Base-by-base conservation (phyloP, 53 echinoderm and acorn worm genomes). In the Temnopleurus reevesii region DNA sequence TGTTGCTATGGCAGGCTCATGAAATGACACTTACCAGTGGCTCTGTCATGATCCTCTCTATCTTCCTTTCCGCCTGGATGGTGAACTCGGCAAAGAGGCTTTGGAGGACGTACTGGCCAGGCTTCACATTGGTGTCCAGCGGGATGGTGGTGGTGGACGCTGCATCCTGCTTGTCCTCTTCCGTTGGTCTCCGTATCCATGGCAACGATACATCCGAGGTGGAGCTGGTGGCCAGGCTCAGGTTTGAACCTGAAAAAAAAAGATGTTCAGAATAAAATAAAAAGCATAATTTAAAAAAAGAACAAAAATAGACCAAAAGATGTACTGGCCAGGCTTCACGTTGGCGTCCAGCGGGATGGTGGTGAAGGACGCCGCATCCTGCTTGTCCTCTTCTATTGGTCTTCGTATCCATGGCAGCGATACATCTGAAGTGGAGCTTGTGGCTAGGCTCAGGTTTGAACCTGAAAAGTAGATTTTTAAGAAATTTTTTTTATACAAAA, bases 41-140 rank as follows among this genome's bases (percentile, higher is more conserved):
- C 53, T 99, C 99, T 38, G 94, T 89, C 99, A 99, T 99, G 46
- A 99, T 94, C 89, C 96, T 94, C 65, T 99, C 99, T 82, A 99
- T 99, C 92, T 99, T 99, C 36, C 93, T 85, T 90, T 99, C 94
- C 9, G 99, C 99, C 65, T 96, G 99, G 80, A 99, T 92, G 79
- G 99, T 99, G 77, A 94, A 99, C 84, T 99, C 99, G 27, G 99
- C 99, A 93, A 99, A 99, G 76, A 99, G 89, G 44, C 96, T 99
- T 92, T 99, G 99, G 28, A 99, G 80, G 63, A 99, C 99, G 77
- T 99, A 99, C 89, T 99, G 95, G 7, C 99, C 99, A 5, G 99
- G 99, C 66, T 99, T 99, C 89, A 99, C 99, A 46, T 99, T 99
- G 66, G 93, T 96, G 55, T 99, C 99, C 55, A 99, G 92, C 41